Evolutionary conservation across 2,113 vertebrate genomes (phyloP).

Genomic region (Macaca nemestrina): DNA sequence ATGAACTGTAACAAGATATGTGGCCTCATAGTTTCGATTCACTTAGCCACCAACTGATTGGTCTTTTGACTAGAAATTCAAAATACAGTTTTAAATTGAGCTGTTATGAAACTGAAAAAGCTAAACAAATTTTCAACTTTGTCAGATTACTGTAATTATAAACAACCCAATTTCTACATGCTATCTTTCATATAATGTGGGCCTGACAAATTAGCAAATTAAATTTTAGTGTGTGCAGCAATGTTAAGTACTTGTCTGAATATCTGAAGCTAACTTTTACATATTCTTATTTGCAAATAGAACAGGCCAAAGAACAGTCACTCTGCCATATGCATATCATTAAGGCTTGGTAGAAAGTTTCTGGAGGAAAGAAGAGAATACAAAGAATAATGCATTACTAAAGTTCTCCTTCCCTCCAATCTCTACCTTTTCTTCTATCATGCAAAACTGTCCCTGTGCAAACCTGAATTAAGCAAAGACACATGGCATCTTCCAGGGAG

Average conservation of each 20-base stretch:
- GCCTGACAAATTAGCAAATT: constrained; percentile 53
- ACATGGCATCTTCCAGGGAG: neutral
- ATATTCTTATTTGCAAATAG: constrained; percentile 49
- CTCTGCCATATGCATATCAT: neutral
- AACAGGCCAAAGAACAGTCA: neutral
- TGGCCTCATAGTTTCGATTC: neutral
- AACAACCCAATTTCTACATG: constrained; percentile 21
- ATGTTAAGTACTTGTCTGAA: neutral
- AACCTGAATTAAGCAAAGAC: neutral
- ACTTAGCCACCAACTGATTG: neutral
- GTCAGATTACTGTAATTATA: constrained; percentile 35
- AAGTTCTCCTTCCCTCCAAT: neutral
- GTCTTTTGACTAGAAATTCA: constrained; percentile 27
- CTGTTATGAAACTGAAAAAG: constrained; percentile 14
- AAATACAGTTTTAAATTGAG: constrained; percentile 52
- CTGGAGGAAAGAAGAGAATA: neutral
- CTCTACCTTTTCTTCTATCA: neutral
- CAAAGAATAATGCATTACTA: neutral
- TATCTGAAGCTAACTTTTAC: constrained; percentile 33
- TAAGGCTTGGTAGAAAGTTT: neutral
- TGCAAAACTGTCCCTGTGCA: neutral
- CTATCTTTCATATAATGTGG: constrained; percentile 16
- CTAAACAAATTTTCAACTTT: constrained; percentile 1
- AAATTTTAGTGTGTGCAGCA: constrained; percentile 6
- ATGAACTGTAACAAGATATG: constrained; percentile 12